Base-by-base conservation (phyloP, 2,113 vertebrate genomes). In the Enhydra lutris region DNA sequence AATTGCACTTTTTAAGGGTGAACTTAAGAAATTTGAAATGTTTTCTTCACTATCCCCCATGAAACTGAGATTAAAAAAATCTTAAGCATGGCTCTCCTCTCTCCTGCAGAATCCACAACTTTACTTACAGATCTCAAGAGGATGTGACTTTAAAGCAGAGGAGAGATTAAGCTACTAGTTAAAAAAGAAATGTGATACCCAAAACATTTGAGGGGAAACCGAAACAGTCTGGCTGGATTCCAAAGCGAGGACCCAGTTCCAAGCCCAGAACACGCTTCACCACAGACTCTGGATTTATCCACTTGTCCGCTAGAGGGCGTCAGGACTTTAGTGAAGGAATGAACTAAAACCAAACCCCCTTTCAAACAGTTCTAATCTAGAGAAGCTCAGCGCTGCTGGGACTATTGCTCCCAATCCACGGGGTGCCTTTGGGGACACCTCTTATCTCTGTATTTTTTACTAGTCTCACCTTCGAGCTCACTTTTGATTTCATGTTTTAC, bases 281-380 rank as follows among this genome's bases (percentile, higher is more conserved):
- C 12, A 0, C 4, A 14, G 50, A 92, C 4, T 0, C 21, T 39
- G 81, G 17, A 36, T 9, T 80, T 17, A 76, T 76, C 26, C 3
- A 1, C 31, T 14, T 65, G 1, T 5, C 89, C 97, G 5, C 78
- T 80, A 98, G 98, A 89, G 97, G 98, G 34, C 92, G 74, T 91
- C 23, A 89, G 50, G 29, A 76, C 26, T 86, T 93, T 67, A 93
- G 78, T 87, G 61, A 95, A 98, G 97, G 91, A 36, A 36, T 3
- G 31, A 83, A 90, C 1, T 20, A 7, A 91, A 94, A 15, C 10
- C 2, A 39, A 82, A 8, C 1, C 8, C 0, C 6, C 0, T 76
- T 74, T 74, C 6, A 1, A 61, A 67, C 9, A 52, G 29, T 23
- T 87, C 13, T 63, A 6, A 34, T 8, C 1, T 36, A 55, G 12